Conservation (phyloP, 2,797 vertebrate genomes). For the Dipus sagitta region DNA sequence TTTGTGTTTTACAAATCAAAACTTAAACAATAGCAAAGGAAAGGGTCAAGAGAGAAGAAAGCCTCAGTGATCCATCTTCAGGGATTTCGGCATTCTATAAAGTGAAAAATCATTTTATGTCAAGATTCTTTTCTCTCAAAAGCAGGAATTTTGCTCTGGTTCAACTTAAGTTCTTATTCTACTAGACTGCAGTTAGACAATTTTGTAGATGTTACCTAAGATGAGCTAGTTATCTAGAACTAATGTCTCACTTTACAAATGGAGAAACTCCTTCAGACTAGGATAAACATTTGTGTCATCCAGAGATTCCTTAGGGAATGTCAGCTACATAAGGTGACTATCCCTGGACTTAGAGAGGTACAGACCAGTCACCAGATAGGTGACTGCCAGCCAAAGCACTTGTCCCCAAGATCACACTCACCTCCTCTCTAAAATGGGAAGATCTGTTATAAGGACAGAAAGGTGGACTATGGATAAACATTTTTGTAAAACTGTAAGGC, state of each 20-base stretch:
- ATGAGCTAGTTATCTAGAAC: background rate
- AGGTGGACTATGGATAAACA: background rate
- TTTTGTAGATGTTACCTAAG: slow-evolving; percentile 1
- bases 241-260: background rate
- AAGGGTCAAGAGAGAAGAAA: background rate
- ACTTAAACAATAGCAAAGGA: no score
- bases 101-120: background rate
- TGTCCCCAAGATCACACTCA: background rate
- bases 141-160: background rate
- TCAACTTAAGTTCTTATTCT: background rate
- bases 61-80: background rate
- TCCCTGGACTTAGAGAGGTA: background rate
- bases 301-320: background rate
- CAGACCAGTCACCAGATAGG: background rate
- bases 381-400: background rate
- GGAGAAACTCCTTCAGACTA: background rate
- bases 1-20: background rate
- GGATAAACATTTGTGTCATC: background rate
- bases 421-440: background rate
- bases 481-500: background rate
- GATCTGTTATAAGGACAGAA: background rate
- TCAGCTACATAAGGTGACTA: background rate
- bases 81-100: background rate
- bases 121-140: slow-evolving; percentile 21
- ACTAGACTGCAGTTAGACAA: background rate